phyloP scores from a whole-genome alignment of 2,888 invertebrate species.

The Andrena praecox region DNA sequence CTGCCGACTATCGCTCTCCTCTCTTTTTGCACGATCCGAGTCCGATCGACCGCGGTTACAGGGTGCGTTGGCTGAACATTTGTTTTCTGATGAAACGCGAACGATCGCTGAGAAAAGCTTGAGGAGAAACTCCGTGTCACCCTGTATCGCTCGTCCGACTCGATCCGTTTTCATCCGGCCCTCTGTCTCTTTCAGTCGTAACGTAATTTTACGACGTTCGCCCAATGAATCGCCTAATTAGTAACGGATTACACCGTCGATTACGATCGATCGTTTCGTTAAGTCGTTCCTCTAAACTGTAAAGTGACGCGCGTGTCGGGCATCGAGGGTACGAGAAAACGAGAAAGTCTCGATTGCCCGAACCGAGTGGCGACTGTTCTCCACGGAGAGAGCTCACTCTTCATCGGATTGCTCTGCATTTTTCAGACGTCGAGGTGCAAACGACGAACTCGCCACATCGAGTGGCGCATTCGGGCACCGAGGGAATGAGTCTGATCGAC shows the following conservation, averaged over 20 bases:
- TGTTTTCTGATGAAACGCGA: neutral
- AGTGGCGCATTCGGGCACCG: constrained; percentile 74
- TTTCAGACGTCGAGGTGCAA: constrained; percentile 83
- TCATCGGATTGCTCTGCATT: constrained; percentile 65
- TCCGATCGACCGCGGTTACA: constrained; percentile 31
- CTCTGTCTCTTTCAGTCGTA: constrained; percentile 34
- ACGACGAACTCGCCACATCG: constrained; percentile 84
- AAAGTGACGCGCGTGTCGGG: constrained; percentile 10
- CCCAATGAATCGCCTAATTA: constrained; percentile 5
- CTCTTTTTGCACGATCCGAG: constrained; percentile 23
- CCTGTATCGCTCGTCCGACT: constrained; percentile 33
- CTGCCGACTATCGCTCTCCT: constrained; percentile 11
- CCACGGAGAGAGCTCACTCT: constrained; percentile 53
- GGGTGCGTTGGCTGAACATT: constrained; percentile 5
- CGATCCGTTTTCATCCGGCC: constrained; percentile 30
- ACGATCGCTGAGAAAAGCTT: neutral
- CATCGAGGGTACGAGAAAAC: constrained; percentile 7
- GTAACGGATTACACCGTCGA: constrained; percentile 12
- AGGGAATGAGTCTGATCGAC: constrained; percentile 83
- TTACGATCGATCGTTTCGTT: constrained; percentile 23
- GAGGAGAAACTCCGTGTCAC: constrained; percentile 12
- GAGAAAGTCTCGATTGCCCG: constrained; percentile 48
- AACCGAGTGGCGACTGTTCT: constrained; percentile 57
- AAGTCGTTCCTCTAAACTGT: constrained; percentile 4
- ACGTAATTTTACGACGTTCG: constrained; percentile 17